phyloP scores from a whole-genome alignment of 2,797 vertebrate species.

The Mus spretus region DNA sequence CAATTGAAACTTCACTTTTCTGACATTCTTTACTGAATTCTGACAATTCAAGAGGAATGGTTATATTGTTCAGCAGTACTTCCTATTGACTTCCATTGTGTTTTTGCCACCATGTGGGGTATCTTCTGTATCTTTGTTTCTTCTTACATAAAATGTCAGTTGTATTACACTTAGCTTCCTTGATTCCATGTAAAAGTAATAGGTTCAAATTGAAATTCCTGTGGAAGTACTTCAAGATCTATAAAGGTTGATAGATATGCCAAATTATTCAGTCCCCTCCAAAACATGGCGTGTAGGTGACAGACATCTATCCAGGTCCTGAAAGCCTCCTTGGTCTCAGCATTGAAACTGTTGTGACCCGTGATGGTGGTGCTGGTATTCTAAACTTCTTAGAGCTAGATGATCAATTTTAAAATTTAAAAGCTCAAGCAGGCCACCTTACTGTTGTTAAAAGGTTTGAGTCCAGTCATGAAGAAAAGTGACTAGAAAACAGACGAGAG shows the following conservation, averaged over 20 bases:
- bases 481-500: neutral
- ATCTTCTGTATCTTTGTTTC: neutral
- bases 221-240: neutral
- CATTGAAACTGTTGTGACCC: neutral
- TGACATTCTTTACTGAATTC: no score
- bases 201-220: neutral
- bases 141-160: neutral
- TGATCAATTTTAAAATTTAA: neutral
- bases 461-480: constrained; percentile 25
- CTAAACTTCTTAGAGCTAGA: neutral
- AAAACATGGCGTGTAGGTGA: neutral
- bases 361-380: neutral
- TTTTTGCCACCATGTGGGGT: neutral
- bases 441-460: neutral
- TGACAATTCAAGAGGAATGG: neutral
- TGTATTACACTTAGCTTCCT: neutral
- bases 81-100: neutral
- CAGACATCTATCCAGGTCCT: neutral
- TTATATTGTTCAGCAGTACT: neutral
- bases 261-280: neutral
- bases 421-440: neutral
- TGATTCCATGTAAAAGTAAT: neutral
- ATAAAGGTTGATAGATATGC: neutral
- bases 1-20: no score
- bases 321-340: neutral